A percentile compares a stretch with the other conserved stretches of the same genome.
Conservation (phyloP, 2,797 vertebrate species). For the Cynodonichthys magdalenae region DNA sequence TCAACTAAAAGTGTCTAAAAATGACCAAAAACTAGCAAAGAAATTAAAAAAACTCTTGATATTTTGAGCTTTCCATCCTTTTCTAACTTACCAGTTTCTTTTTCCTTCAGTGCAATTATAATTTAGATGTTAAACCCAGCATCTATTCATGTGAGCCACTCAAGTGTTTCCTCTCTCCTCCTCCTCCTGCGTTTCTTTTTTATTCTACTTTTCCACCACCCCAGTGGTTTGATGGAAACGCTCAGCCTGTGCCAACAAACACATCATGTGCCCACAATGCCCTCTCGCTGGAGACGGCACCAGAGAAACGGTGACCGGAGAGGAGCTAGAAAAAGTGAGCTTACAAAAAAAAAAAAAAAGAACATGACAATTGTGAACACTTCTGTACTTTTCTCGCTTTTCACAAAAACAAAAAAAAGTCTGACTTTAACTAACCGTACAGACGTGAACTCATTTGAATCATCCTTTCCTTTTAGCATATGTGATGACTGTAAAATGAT, state of each 20-base stretch:
- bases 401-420: constrained; percentile 8
- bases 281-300: constrained; percentile 44
- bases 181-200: constrained; percentile 38
- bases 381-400: constrained; percentile 7
- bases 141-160: constrained; percentile 38
- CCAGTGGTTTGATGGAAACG: constrained; percentile 61
- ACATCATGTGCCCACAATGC: constrained; percentile 59
- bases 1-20: neutral
- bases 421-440: constrained; percentile 29
- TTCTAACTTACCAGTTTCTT: neutral
- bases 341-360: constrained; percentile 35
- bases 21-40: neutral
- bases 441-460: constrained; percentile 58
- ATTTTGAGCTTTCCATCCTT: neutral
- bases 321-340: constrained; percentile 42
- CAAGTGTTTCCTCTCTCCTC: constrained; percentile 39
- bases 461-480: constrained; percentile 58
- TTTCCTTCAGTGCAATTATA: constrained; percentile 12
- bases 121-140: constrained; percentile 20
- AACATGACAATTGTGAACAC: constrained; percentile 34
- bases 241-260: constrained; percentile 58
- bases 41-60: neutral
- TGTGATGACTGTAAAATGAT: constrained; percentile 60
- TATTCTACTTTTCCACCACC: constrained; percentile 51
- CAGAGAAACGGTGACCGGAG: constrained; percentile 46